Evolutionary conservation across 2,888 invertebrate species (phyloP).

Genomic region (Suillia variegata): DNA sequence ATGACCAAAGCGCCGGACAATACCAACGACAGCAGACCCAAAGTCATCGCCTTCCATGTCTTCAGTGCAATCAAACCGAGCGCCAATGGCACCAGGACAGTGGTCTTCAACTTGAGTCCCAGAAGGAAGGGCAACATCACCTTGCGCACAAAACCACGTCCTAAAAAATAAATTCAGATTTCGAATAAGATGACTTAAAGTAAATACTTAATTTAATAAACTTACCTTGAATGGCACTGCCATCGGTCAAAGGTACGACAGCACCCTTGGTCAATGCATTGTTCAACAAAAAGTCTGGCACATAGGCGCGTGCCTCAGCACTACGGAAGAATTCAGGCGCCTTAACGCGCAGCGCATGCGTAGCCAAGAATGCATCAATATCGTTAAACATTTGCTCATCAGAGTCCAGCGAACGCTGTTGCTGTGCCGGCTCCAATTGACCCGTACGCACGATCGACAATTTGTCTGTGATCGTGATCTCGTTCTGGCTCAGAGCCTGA

Average conservation of each 20-base stretch:
- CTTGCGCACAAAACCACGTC: slow-evolving; percentile 82
- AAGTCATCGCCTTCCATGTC: slow-evolving; percentile 87
- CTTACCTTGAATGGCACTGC: slow-evolving; percentile 54
- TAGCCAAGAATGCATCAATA: slow-evolving; percentile 76
- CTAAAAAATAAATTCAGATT: slow-evolving; percentile 62
- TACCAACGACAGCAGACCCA: slow-evolving; percentile 82
- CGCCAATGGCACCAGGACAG: slow-evolving; percentile 80
- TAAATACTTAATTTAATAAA: too few relatives aligned
- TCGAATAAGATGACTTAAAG: too few relatives aligned
- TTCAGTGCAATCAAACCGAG: slow-evolving; percentile 83
- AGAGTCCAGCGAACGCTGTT: slow-evolving; percentile 49
- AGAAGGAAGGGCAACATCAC: slow-evolving; percentile 83
- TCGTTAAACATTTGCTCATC: slow-evolving; percentile 69
- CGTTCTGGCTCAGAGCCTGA: slow-evolving; percentile 69
- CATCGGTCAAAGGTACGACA: slow-evolving; percentile 72
- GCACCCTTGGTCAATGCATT: slow-evolving; percentile 69
- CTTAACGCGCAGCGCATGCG: slow-evolving; percentile 76
- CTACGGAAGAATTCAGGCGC: slow-evolving; percentile 69
- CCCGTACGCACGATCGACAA: slow-evolving; percentile 72
- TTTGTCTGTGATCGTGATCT: slow-evolving; percentile 78
- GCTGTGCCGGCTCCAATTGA: slow-evolving; percentile 48
- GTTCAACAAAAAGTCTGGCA: slow-evolving; percentile 53
- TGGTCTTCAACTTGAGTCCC: slow-evolving; percentile 85
- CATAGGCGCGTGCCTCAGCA: slow-evolving; percentile 55
- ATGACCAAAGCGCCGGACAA: slow-evolving; percentile 84